Percentiles rank a stretch among this genome's conserved stretches.
phyloP scores from a whole-genome alignment of 2,888 invertebrate genomes.

The Melitaea athalia region DNA sequence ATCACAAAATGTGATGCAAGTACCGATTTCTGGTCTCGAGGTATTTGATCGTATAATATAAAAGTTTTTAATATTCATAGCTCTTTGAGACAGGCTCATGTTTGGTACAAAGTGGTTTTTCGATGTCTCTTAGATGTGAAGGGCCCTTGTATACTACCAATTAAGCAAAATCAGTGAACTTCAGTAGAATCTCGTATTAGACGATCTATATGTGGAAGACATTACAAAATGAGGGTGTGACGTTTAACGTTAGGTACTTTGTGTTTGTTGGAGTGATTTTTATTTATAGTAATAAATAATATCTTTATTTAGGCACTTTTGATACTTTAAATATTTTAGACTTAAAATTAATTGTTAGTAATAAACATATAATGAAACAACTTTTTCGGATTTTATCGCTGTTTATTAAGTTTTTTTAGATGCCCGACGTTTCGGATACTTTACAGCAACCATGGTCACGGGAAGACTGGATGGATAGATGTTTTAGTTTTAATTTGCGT shows the following conservation, averaged over 20 bases:
- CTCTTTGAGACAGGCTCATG: constrained; percentile 53
- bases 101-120: constrained; percentile 45
- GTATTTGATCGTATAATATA: constrained; percentile 64
- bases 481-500: too few species aligned
- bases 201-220: not conserved
- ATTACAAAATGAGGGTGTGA: not conserved
- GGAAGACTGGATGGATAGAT: too few species aligned
- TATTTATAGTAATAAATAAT: too few species aligned
- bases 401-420: too few species aligned
- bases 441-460: too few species aligned
- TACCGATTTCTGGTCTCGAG: constrained; percentile 43
- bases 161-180: constrained; percentile 31
- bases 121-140: constrained; percentile 29
- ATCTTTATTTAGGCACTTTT: too few species aligned
- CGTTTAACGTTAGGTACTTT: not conserved
- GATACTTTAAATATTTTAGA: too few species aligned
- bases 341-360: too few species aligned
- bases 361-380: too few species aligned
- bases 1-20: not conserved
- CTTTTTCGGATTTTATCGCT: too few species aligned
- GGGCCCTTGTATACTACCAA: constrained; percentile 27
- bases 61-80: constrained; percentile 70
- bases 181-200: constrained; percentile 13
- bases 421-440: too few species aligned
- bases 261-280: not conserved